These are phyloP conservation scores for Acromyrmex charruanus DNA, from an alignment of 1,140 invertebrate genomes.

Conservation along the genomic window DNA sequence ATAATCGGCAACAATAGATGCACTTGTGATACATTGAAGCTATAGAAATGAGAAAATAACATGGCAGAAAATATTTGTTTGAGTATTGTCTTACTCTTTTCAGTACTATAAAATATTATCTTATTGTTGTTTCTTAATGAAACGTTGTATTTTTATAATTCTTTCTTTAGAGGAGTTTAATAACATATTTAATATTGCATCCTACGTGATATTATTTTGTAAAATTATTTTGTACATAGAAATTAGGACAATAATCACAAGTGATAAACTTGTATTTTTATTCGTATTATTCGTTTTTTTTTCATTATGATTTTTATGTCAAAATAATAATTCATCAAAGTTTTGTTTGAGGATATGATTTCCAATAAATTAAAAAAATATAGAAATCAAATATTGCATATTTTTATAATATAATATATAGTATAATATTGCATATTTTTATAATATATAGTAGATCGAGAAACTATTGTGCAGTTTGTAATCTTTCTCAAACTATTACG, in stretches of 20 bases:
- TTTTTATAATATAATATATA: neutral
- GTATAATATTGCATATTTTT: neutral
- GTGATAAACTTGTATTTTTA: neutral
- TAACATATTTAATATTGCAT: neutral
- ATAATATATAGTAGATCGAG: neutral
- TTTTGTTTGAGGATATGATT: slow-evolving; percentile 17
- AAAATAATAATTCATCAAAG: neutral
- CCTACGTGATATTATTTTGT: neutral
- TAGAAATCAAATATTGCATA: neutral
- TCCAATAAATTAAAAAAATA: neutral
- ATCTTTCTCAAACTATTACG: neutral
- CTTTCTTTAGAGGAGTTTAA: neutral
- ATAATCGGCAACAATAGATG: slow-evolving; percentile 49
- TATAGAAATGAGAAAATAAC: slow-evolving; percentile 14
- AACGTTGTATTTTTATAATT: slow-evolving; percentile 7
- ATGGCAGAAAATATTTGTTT: slow-evolving; percentile 11
- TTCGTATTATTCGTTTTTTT: neutral
- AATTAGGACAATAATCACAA: neutral
- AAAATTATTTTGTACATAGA: neutral
- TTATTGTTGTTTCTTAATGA: slow-evolving; percentile 3
- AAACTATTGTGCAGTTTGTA: neutral
- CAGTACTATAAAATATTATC: neutral
- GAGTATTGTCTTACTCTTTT: slow-evolving; percentile 25
- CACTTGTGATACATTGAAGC: slow-evolving; percentile 1
- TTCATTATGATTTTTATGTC: neutral